A percentile compares a stretch with the other conserved stretches of the same genome.
phyloP scores from a whole-genome alignment of 2,113 vertebrate genomes.

The chimpanzee (Pan troglodytes) region DNA sequence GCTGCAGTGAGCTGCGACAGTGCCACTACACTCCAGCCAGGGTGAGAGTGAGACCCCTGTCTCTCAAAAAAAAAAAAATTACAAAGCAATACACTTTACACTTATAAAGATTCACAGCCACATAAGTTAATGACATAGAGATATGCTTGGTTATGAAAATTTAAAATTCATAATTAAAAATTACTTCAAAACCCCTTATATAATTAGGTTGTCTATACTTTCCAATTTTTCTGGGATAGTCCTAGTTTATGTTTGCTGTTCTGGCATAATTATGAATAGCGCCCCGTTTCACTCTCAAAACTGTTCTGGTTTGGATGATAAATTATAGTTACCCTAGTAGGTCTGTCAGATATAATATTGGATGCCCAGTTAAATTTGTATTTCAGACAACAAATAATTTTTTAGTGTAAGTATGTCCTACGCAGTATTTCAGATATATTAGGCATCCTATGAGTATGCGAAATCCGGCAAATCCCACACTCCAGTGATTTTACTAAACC shows the following conservation, averaged over 20 bases:
- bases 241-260: neutral
- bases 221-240: neutral
- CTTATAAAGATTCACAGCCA: neutral
- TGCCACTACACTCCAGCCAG: too few species aligned
- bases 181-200: neutral
- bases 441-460: neutral
- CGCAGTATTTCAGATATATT: slow-evolving; percentile 6
- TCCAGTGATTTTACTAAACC: neutral
- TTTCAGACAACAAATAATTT: slow-evolving; percentile 27
- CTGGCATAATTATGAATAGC: neutral
- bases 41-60: too few species aligned
- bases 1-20: too few species aligned
- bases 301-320: slow-evolving; percentile 19
- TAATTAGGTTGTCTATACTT: neutral
- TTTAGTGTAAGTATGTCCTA: neutral
- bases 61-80: too few species aligned
- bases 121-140: neutral
- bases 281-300: slow-evolving; percentile 3
- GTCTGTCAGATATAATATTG: neutral
- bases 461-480: neutral
- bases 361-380: neutral
- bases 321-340: neutral
- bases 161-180: slow-evolving; percentile 3
- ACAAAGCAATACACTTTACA: neutral
- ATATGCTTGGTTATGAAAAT: neutral